phyloP scores from a whole-genome alignment of 2,797 vertebrate species.

The Sebastes matsubarae region DNA sequence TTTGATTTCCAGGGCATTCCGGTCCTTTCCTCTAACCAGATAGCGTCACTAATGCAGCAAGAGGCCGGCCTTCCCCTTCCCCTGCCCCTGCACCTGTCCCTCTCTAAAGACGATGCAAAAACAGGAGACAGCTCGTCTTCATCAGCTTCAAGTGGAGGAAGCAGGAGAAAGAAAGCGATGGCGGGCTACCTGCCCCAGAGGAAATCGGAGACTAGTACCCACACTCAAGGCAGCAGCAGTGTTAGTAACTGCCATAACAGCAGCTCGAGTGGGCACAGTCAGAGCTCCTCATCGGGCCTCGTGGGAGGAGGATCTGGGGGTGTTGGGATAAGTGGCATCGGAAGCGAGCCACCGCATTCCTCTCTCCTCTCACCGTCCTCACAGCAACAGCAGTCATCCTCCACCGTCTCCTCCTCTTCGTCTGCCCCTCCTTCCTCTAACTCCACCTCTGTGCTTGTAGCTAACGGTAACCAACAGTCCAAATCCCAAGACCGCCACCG shows the following conservation, averaged over 20 bases:
- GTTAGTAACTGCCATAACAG: constrained; percentile 77
- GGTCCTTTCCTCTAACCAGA: constrained; percentile 86
- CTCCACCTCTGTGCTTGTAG: constrained; percentile 82
- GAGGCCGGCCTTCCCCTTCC: constrained; percentile 84
- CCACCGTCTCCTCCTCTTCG: constrained; percentile 81
- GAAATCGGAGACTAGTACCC: constrained; percentile 74
- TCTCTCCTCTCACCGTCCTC: constrained; percentile 80
- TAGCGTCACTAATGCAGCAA: constrained; percentile 86
- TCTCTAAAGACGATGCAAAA: constrained; percentile 83
- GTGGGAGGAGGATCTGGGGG: constrained; percentile 78
- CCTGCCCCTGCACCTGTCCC: constrained; percentile 85
- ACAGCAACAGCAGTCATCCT: constrained; percentile 77
- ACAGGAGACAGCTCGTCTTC: constrained; percentile 64
- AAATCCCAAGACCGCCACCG: constrained; percentile 78
- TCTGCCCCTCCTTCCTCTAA: constrained; percentile 78
- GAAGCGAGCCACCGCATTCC: constrained; percentile 77
- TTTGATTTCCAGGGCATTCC: constrained; percentile 88
- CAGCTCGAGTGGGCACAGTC: constrained; percentile 79
- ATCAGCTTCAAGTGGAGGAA: constrained; percentile 69
- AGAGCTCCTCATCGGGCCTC: constrained; percentile 79
- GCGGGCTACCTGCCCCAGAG: constrained; percentile 86
- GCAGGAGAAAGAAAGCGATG: constrained; percentile 87
- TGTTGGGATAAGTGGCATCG: constrained; percentile 77
- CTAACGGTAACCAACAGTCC: constrained; percentile 80
- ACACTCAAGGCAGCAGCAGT: constrained; percentile 61